phyloP scores from a whole-genome alignment of 2,888 invertebrate genomes.

The Colletes collaris region DNA sequence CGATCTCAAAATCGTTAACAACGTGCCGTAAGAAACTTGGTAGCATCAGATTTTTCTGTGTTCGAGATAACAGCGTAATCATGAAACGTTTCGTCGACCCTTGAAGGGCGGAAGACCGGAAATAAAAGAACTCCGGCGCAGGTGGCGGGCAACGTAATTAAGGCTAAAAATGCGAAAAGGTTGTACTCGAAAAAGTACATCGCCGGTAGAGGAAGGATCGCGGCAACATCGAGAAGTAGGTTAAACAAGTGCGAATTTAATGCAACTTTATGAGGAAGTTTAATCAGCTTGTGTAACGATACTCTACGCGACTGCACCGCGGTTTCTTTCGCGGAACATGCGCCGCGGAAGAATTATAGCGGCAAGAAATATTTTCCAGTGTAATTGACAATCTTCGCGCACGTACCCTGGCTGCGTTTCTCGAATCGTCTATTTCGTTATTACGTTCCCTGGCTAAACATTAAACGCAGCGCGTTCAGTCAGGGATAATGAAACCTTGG shows the following conservation, averaged over 20 bases:
- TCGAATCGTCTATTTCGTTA: background rate
- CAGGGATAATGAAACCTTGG: too few species aligned
- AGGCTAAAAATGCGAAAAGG: constrained; percentile 50
- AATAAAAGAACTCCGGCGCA: constrained; percentile 40
- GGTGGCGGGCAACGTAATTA: constrained; percentile 54
- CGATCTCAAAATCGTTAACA: too few species aligned
- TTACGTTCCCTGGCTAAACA: too few species aligned
- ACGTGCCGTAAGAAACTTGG: too few species aligned
- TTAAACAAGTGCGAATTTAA: constrained; percentile 64
- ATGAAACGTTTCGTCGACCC: background rate
- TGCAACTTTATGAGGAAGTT: constrained; percentile 53
- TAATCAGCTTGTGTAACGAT: constrained; percentile 46
- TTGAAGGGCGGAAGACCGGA: constrained; percentile 18
- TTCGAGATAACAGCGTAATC: background rate
- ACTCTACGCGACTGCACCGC: constrained; percentile 20
- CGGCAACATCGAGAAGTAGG: constrained; percentile 45
- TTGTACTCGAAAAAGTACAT: constrained; percentile 56
- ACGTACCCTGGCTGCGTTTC: background rate
- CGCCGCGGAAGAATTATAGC: background rate
- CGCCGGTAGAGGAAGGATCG: constrained; percentile 13
- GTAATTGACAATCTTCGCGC: background rate
- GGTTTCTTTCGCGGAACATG: constrained; percentile 4
- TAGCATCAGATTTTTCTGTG: too few species aligned
- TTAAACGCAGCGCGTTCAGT: too few species aligned
- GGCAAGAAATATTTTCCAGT: background rate